Conservation (phyloP, 1,140 invertebrate species). For the Zaprionus tsacasi region DNA sequence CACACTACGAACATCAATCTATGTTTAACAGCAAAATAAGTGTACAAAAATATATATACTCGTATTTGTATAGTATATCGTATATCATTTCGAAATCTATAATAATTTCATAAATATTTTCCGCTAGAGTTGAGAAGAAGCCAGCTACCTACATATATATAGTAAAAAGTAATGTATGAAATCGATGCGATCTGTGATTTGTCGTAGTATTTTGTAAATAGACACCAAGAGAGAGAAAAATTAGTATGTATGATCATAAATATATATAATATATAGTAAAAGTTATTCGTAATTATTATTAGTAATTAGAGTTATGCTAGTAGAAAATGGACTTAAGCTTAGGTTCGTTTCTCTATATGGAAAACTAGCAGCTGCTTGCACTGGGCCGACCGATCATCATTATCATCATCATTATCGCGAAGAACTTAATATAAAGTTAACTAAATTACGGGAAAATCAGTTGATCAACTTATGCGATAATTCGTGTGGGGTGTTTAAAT, state of each 20-base stretch:
- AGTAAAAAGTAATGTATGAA: slow-evolving; percentile 34
- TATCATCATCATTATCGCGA: slow-evolving; percentile 4
- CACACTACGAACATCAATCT: slow-evolving; percentile 52
- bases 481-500: slow-evolving; percentile 39
- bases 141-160: slow-evolving; percentile 55
- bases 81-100: slow-evolving; percentile 14
- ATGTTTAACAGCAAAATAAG: slow-evolving; percentile 72
- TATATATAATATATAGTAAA: slow-evolving; percentile 34
- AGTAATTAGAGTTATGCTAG: slow-evolving; percentile 22
- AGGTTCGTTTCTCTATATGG: slow-evolving; percentile 50
- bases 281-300: slow-evolving; percentile 20
- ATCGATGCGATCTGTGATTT: slow-evolving; percentile 52
- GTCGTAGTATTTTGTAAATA: slow-evolving; percentile 58
- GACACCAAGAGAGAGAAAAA: slow-evolving; percentile 76
- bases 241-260: slow-evolving; percentile 51
- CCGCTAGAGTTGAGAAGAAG: slow-evolving; percentile 68
- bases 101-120: slow-evolving; percentile 60
- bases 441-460: slow-evolving; percentile 42
- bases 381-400: slow-evolving; percentile 33
- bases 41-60: slow-evolving; percentile 70
- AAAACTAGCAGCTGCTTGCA: slow-evolving; percentile 73
- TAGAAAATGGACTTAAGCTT: slow-evolving; percentile 69
- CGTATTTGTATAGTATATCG: slow-evolving; percentile 10
- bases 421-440: slow-evolving; percentile 36
- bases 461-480: slow-evolving; percentile 24